Evolutionary conservation across 2,888 invertebrate genomes (phyloP).

Genomic region (Drosophila robusta): DNA sequence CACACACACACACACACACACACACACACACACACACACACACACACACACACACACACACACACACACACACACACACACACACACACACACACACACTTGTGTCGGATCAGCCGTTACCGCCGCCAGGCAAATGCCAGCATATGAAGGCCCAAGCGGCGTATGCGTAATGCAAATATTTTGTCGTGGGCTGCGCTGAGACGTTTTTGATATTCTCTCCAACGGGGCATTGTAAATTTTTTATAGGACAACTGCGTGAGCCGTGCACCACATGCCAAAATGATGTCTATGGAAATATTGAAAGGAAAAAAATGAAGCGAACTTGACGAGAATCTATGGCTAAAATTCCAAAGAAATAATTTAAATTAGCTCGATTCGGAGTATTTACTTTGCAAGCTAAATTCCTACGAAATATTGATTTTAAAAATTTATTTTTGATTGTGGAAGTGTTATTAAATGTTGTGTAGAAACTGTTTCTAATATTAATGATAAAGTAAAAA

Average conservation of each 20-base stretch:
- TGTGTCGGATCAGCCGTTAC: conserved; percentile 20
- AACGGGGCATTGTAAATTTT: conserved; percentile 33
- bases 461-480: too few species aligned
- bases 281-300: neutral
- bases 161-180: conserved; percentile 68
- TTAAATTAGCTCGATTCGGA: too few species aligned
- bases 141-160: conserved; percentile 38
- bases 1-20: conserved; percentile 18
- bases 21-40: conserved; percentile 19
- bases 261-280: neutral
- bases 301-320: neutral
- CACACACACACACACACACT: conserved; percentile 3
- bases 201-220: conserved; percentile 35
- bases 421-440: too few species aligned
- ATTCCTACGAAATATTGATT: too few species aligned
- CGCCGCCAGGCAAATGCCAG: conserved; percentile 33
- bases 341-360: neutral
- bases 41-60: conserved; percentile 1
- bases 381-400: too few species aligned
- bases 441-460: too few species aligned
- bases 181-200: conserved; percentile 41
- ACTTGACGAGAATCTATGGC: neutral
- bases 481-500: too few species aligned
- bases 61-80: too few species aligned
- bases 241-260: conserved; percentile 3